Base-by-base conservation (phyloP, 1,140 invertebrate species). In the Microplitis mediator region DNA sequence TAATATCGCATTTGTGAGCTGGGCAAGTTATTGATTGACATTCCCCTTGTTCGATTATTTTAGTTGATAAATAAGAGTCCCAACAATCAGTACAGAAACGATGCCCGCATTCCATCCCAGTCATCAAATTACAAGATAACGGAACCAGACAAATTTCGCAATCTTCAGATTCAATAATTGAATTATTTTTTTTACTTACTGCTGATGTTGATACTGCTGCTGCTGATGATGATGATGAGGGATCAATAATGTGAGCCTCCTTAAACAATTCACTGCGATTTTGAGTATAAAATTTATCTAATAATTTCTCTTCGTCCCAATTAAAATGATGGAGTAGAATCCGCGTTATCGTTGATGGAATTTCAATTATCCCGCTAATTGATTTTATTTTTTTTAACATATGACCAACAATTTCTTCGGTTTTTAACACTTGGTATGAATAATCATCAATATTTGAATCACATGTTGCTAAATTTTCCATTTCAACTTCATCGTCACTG, bases 241-340 rank as follows among this genome's bases (percentile, higher is more conserved):
- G 97, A 91, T 96, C 97, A 77, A 98, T 92, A 75, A 99, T 95
- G 87, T 96, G 92, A 77, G 97, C 97, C 88, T 98, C 96, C 64
- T 92, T 90, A 87, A 98, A 99, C 67, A 99, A 89, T 83, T 95
- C 91, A 78, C 98, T 96, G 84, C 95, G 95, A 88, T 98, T 95
- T 31, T 93, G 94, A 89, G 98, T 97, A 86, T 97, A 98, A 87
- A 94, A 97, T 79, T 95, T 90, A 89, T 99, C 97, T 93, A 98
- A 96, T 75, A 99, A 89, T 86, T 98, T 99, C 86, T 99, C 97
- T 88, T 98, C 98, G 85, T 99, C 97, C 98, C 98, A 99, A 90
- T 96, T 96, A 83, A 98, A 99, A 85, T 99, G 96, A 89, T 98
- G 98, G 76, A 99, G 88, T 75, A 99, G 89, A 88, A 99, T 97